phyloP scores from a whole-genome alignment of 2,888 invertebrate species.

The Euproctis similis region DNA sequence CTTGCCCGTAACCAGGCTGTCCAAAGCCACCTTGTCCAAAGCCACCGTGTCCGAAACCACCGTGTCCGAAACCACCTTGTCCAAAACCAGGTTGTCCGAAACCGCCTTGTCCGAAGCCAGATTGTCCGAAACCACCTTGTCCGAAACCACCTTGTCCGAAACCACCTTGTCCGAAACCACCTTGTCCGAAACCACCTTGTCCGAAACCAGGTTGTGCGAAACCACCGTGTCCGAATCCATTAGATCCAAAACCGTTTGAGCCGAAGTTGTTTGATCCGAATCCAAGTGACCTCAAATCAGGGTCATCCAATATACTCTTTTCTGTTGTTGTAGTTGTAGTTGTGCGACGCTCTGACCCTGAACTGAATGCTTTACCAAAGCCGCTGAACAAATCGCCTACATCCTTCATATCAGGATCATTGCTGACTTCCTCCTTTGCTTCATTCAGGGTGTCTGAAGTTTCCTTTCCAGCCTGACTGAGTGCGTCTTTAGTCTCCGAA shows the following conservation, averaged over 20 bases:
- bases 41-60: neutral
- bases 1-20: no score
- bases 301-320: constrained; percentile 1
- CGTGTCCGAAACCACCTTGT: constrained; percentile 9
- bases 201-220: neutral
- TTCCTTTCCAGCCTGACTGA: neutral
- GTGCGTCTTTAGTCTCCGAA: neutral
- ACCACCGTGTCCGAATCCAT: neutral
- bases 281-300: no score
- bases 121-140: no score
- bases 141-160: no score
- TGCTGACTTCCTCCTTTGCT: neutral
- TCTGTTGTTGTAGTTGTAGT: neutral
- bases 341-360: no score
- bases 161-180: neutral
- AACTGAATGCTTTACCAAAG: neutral
- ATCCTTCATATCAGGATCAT: neutral
- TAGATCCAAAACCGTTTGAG: neutral
- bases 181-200: neutral
- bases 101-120: no score
- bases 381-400: neutral
- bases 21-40: neutral
- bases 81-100: neutral
- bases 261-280: neutral
- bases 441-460: neutral